Evolutionary conservation across 1,140 invertebrate genomes (phyloP).

Genomic region (Drosophila pruinosa): DNA sequence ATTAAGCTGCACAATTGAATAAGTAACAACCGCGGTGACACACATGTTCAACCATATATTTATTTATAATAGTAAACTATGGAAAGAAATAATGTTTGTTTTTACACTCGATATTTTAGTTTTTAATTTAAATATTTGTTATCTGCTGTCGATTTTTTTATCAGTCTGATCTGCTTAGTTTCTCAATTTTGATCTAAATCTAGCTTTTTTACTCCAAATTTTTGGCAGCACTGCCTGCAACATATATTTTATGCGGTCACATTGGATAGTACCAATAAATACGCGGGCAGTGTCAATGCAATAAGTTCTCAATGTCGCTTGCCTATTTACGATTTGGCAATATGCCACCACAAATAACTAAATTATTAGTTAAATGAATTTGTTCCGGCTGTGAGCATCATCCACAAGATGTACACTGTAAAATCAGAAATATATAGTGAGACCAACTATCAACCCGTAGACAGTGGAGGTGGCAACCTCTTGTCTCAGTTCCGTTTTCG

Average conservation of each 20-base stretch:
- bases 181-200: too few relatives aligned
- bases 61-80: too few relatives aligned
- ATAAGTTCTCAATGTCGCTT: slow-evolving; percentile 32
- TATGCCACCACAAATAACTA: slow-evolving; percentile 9
- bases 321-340: slow-evolving; percentile 41
- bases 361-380: slow-evolving; percentile 31
- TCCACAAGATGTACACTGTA: slow-evolving; percentile 81
- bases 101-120: too few relatives aligned
- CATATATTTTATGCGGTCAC: neutral
- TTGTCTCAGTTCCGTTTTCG: slow-evolving; percentile 85
- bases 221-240: neutral
- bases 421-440: slow-evolving; percentile 86
- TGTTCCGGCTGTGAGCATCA: neutral
- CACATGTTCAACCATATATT: too few relatives aligned
- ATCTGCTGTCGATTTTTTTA: too few relatives aligned
- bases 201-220: too few relatives aligned
- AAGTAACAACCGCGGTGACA: too few relatives aligned
- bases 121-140: too few relatives aligned
- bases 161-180: too few relatives aligned
- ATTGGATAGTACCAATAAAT: too few relatives aligned
- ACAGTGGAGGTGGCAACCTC: slow-evolving; percentile 76
- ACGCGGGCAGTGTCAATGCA: neutral
- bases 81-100: too few relatives aligned
- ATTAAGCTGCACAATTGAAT: too few relatives aligned
- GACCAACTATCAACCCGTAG: slow-evolving; percentile 79